Base-by-base conservation (phyloP, 2,888 invertebrate genomes). In the Penaeus monodon region DNA sequence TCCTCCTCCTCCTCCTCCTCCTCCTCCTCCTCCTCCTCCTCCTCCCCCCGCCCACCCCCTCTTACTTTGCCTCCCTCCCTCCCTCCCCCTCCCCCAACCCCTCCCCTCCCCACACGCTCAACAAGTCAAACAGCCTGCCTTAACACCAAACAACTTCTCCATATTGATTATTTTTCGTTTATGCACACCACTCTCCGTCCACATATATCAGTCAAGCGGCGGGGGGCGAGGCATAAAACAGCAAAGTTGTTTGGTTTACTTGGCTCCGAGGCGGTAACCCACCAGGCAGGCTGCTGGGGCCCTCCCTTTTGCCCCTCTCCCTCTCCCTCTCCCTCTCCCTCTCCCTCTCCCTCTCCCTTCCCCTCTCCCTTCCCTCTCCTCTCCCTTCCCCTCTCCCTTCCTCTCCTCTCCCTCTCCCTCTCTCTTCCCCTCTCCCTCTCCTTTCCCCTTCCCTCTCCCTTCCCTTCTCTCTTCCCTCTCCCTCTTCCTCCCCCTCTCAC, bases 81-180 rank as follows among this genome's bases (percentile, higher is more conserved):
- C 74, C 38, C 74, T 22, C 74, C 6, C 33, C 33, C 33, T 38
- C 33, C n/a, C n/a, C n/a, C n/a, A n/a, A n/a, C n/a, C n/a, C 33
- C 33, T 38, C 33, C 33, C 24, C 33, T 27, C 24, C 49, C 49
- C 76, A 49, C 76, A 77, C 80, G 66, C 80, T n/a, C 22, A 27
- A 24, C 80, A 44, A 64, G 66, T 44, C 80, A 81, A 81, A 81
- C 80, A 81, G 68, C 80, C 64, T 81, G 66, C 80, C 80, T 81
- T 81, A 66, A 38, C 80, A 81, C 80, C 80, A 66, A 66, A 81
- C 80, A 66, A 81, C 80, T 33, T 64, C 66, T 81, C 80, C 80
- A 66, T 81, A 81, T 81, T 81, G 80, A 81, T 81, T 81, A 81
- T 81, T 81, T 81, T 66, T 81, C 80, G 80, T 81, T 81, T 81